phyloP scores from a whole-genome alignment of 2,888 invertebrate genomes.

The Auanema freiburgensis region DNA sequence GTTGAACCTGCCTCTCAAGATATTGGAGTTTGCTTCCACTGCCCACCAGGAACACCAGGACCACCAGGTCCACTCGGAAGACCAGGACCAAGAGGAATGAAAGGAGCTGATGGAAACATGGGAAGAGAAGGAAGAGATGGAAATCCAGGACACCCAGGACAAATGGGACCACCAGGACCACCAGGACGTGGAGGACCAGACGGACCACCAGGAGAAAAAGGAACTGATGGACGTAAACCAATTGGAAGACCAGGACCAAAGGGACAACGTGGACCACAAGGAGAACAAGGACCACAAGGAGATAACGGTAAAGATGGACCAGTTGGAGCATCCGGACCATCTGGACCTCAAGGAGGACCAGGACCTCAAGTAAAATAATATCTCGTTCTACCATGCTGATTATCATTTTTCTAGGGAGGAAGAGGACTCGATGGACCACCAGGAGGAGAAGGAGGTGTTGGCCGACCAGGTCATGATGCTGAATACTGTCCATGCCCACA shows the following conservation, averaged over 20 bases:
- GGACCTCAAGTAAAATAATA: conserved; percentile 32
- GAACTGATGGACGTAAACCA: conserved; percentile 56
- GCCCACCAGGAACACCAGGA: conserved; percentile 20
- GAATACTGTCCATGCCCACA: conserved; percentile 22
- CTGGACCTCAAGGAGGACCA: conserved; percentile 41
- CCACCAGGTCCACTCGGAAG: conserved; percentile 43
- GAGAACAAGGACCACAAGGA: conserved; percentile 36
- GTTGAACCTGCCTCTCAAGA: conserved; percentile 54
- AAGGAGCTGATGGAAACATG: conserved; percentile 44
- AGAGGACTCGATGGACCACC: conserved; percentile 45
- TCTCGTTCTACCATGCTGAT: conserved; percentile 10
- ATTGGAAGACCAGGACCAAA: conserved; percentile 60
- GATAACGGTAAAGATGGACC: conserved; percentile 45
- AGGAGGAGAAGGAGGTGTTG: conserved; percentile 40
- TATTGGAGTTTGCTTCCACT: conserved; percentile 54
- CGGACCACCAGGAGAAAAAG: conserved; percentile 57
- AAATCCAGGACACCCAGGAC: conserved; percentile 52
- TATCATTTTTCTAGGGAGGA: conserved; percentile 27
- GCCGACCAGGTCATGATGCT: conserved; percentile 40
- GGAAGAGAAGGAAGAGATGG: conserved; percentile 56
- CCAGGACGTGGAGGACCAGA: conserved; percentile 41
- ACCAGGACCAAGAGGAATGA: conserved; percentile 46
- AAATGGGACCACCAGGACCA: conserved; percentile 54
- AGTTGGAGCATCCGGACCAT: conserved; percentile 40
- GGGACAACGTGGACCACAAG: conserved; percentile 50